Evolutionary conservation across 2,797 vertebrate genomes (phyloP), one percentile per base, ranked within the genome.

Genomic region (Sebastes steindachneri): DNA sequence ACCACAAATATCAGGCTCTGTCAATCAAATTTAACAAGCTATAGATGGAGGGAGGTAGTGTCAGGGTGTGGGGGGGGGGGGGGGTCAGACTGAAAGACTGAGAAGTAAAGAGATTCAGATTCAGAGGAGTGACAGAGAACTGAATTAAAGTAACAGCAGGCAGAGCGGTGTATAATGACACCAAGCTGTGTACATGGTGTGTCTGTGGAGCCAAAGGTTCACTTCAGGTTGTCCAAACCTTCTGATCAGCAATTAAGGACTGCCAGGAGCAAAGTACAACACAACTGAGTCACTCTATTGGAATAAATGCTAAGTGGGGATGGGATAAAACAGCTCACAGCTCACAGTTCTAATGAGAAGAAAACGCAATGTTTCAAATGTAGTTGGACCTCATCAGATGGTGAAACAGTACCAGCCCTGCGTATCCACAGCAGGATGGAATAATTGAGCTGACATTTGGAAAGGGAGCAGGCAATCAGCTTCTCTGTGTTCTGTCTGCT

Each of bases 1-100:
- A 73, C 79, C 78, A 72, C 76, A 84, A 79, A 90, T 89, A 68
- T 83, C 54, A 75, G 65, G 21, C 23, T 33, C 88, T 85, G 90
- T 91, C 93, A 90, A 73, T 94, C 92, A 93, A 71, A 88, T 92
- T 91, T 93, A 94, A 93, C 89, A 91, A 92, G 89, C 90, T 77
- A 29, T 67, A 69, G 68, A 77, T 21, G 59, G 65, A 60, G 76
- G 26, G 83, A 60, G 62, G 64, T 31, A 21, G 79, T 0, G 74
- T 33, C 37, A 41, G 14, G 37, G 14, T 19, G 8, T 1, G 8
- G 25, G 28, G 21, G 8, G 29, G 5, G 33, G 9, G 14, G 9
- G 51, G 23, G 14, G 6, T 45, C 7, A 35, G 15, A 45, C 15
- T 15, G 55, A 59, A 73, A 70, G 53, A 59, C 25, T 51, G 65